Percentiles rank a stretch among this genome's conserved stretches.
phyloP scores from a whole-genome alignment of 2,888 invertebrate genomes.

The Acrocyrtus sp. region DNA sequence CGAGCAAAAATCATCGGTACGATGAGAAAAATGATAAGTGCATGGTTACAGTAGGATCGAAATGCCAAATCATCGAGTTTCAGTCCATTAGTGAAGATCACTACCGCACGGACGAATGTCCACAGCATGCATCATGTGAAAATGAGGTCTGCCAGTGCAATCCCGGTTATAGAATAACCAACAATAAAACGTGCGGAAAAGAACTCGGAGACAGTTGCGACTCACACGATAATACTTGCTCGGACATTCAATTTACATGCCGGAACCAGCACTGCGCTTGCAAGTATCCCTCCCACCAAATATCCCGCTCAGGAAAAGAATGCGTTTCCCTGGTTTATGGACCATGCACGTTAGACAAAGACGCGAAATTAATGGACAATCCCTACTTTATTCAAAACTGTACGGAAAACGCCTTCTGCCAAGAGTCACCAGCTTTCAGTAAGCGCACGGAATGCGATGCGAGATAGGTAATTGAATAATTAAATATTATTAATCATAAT shows the following conservation, averaged over 20 bases:
- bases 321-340: slow-evolving; percentile 50
- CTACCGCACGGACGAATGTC: slow-evolving; percentile 49
- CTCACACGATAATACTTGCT: slow-evolving; percentile 42
- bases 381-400: slow-evolving; percentile 44
- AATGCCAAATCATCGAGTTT: slow-evolving; percentile 48
- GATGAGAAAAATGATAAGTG: slow-evolving; percentile 53
- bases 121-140: slow-evolving; percentile 46
- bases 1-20: slow-evolving; percentile 47
- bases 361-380: slow-evolving; percentile 19
- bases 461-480: too few relatives aligned
- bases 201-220: slow-evolving; percentile 50
- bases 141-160: slow-evolving; percentile 47
- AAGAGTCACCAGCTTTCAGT: slow-evolving; percentile 46
- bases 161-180: slow-evolving; percentile 36
- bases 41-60: slow-evolving; percentile 37
- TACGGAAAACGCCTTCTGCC: slow-evolving; percentile 52
- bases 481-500: too few relatives aligned
- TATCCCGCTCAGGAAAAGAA: slow-evolving; percentile 21
- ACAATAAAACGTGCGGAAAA: slow-evolving; percentile 49
- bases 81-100: slow-evolving; percentile 46
- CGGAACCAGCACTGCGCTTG: slow-evolving; percentile 46
- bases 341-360: slow-evolving; percentile 43
- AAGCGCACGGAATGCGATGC: slow-evolving; percentile 33
- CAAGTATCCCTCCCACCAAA: slow-evolving; percentile 54
- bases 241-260: slow-evolving; percentile 54